Base-by-base conservation (phyloP, 2,888 invertebrate genomes). In the Zootermopsis nevadensis region DNA sequence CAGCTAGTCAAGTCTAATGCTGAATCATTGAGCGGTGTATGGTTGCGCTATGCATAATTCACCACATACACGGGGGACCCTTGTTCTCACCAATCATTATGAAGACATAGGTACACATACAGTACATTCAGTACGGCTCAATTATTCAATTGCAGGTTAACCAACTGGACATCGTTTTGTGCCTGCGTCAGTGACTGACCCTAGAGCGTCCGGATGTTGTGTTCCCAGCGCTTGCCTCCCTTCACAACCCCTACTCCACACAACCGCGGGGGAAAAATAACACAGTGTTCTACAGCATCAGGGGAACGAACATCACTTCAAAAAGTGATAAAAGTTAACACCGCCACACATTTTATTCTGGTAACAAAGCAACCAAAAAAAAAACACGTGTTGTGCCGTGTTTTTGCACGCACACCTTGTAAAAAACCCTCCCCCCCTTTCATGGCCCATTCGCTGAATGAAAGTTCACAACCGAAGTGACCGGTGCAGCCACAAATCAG, bases 91-190 rank as follows among this genome's bases (percentile, higher is more conserved):
- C 82, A 80, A 82, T 80, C 84, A 84, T 84, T 84, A 84, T 82
- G 83, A 81, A 84, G 84, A 83, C 84, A 83, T 83, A 83, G 74
- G 84, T 83, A 84, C 84, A 84, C 84, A 84, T 72, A 77, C 81
- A 76, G 72, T 81, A 83, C 83, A 83, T 83, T 77, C 67, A 69
- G 66, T 81, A 66, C 77, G 81, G 66, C 53, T 83, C 77, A 69
- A 83, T 84, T 76, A 82, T 84, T 82, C 82, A 84, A 66, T 69
- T 69, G 67, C 77, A 77, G 48, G 77, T 77, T 77, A 82, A 82
- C 82, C 82, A 82, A 82, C 66, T 82, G 82, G 82, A 82, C 82
- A 82, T 48, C 77, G 77, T 60, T 77, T 77, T 77, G 31, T 55
- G 38, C 48, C 76, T 76, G 42, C 48, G 42, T 42, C 76, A 38